A percentile compares a stretch with the other conserved stretches of the same genome.
phyloP scores from a whole-genome alignment of 1,140 invertebrate species.

The Drosophila sturtevanti region DNA sequence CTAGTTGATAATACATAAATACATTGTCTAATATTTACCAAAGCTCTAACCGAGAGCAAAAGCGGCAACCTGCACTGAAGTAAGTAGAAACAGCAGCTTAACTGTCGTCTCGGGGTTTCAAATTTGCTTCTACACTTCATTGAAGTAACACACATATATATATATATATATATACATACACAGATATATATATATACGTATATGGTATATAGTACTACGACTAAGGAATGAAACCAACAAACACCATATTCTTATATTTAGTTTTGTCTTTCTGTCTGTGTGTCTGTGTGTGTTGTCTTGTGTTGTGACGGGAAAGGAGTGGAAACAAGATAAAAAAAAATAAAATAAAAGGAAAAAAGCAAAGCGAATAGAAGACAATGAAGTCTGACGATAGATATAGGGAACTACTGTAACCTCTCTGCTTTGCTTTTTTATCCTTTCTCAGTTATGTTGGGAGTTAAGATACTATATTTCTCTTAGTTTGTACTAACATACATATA shows the following conservation, averaged over 20 bases:
- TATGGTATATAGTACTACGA: too few species aligned
- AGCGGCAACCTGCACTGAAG: slow-evolving; percentile 4
- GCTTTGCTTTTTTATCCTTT: slow-evolving; percentile 2
- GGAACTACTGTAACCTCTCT: slow-evolving; percentile 19
- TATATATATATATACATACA: slow-evolving; percentile 75
- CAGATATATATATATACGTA: slow-evolving; percentile 52
- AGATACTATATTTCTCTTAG: neutral
- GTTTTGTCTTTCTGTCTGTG: slow-evolving; percentile 28
- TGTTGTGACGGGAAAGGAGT: slow-evolving; percentile 18
- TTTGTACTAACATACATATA: slow-evolving; percentile 3
- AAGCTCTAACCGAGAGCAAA: slow-evolving; percentile 13
- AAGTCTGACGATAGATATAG: slow-evolving; percentile 55
- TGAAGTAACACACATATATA: slow-evolving; percentile 69
- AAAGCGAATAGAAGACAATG: slow-evolving; percentile 71
- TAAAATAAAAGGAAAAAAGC: too few species aligned
- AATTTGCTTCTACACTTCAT: slow-evolving; percentile 70
- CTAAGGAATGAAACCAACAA: neutral
- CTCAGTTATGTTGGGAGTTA: neutral
- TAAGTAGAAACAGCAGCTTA: slow-evolving; percentile 40
- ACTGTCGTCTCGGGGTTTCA: slow-evolving; percentile 64
- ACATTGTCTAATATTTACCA: slow-evolving; percentile 70
- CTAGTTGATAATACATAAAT: slow-evolving; percentile 62
- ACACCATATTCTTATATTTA: slow-evolving; percentile 52
- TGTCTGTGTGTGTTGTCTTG: slow-evolving; percentile 26
- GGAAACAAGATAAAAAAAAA: too few species aligned